Conservation (phyloP, 2,888 invertebrate genomes). For the Archips crataeganus region DNA sequence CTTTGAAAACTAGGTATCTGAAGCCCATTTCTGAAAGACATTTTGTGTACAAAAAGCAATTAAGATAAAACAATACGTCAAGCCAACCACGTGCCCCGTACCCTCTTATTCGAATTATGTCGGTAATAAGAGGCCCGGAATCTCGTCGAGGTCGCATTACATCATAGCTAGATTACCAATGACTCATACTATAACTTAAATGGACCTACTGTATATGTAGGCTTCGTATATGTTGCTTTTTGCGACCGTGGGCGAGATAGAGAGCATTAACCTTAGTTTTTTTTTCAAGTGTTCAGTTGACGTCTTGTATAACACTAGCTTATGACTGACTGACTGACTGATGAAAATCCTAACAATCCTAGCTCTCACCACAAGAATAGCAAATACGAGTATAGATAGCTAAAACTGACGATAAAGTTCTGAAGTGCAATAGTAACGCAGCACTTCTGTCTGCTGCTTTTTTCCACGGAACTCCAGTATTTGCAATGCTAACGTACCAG, state of each 20-base stretch:
- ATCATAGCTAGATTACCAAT: constrained; percentile 52
- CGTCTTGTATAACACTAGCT: neutral
- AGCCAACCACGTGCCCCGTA: neutral
- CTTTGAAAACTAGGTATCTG: neutral
- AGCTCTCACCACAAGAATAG: too few relatives aligned
- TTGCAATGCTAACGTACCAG: constrained; percentile 9
- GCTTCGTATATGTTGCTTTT: constrained; percentile 5
- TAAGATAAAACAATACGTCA: neutral
- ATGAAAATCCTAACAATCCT: too few relatives aligned
- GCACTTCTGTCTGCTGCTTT: neutral
- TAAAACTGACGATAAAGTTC: too few relatives aligned
- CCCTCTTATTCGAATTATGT: constrained; percentile 26
- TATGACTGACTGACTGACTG: too few relatives aligned
- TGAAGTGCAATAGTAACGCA: too few relatives aligned
- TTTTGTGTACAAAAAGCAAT: neutral
- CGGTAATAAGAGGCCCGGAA: constrained; percentile 50
- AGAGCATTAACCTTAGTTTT: constrained; percentile 16
- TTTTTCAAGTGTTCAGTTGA: neutral
- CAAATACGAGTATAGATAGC: too few relatives aligned
- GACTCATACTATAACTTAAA: constrained; percentile 28
- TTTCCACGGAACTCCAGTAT: constrained; percentile 5
- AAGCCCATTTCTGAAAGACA: too few relatives aligned
- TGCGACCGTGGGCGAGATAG: constrained; percentile 13
- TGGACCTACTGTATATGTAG: constrained; percentile 1
- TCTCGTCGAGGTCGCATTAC: constrained; percentile 52